phyloP scores from a whole-genome alignment of 2,797 vertebrate genomes.

The Muscicapa striata region DNA sequence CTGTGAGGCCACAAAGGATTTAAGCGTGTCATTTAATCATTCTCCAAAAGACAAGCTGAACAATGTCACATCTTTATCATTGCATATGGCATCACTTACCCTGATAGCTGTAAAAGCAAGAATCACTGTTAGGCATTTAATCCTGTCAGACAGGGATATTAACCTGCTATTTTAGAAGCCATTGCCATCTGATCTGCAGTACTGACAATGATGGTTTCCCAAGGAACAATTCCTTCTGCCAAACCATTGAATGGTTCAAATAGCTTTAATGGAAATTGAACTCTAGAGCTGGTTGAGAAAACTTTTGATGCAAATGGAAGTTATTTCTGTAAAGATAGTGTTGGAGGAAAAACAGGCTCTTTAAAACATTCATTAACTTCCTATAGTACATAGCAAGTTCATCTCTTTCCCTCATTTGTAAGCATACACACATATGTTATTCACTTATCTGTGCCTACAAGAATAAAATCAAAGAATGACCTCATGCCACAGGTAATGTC shows the following conservation, averaged over 20 bases:
- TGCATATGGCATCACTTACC: slow-evolving; percentile 64
- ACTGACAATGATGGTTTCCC: slow-evolving; percentile 36
- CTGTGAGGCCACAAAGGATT: slow-evolving; percentile 54
- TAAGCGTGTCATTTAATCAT: slow-evolving; percentile 54
- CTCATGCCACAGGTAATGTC: background rate
- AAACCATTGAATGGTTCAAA: background rate
- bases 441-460: background rate
- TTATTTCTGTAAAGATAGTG: background rate
- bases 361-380: background rate
- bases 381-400: background rate
- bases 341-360: background rate
- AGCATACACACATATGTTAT: background rate
- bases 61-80: slow-evolving; percentile 64
- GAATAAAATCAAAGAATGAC: background rate
- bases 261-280: background rate
- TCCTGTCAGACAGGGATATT: slow-evolving; percentile 68
- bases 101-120: slow-evolving; percentile 62
- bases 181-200: slow-evolving; percentile 46
- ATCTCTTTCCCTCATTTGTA: background rate
- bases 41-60: slow-evolving; percentile 57
- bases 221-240: slow-evolving; percentile 47
- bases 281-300: background rate
- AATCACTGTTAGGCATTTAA: slow-evolving; percentile 62
- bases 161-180: slow-evolving; percentile 65
- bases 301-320: slow-evolving; percentile 12